Evolutionary conservation across 2,113 vertebrate species (phyloP).

Genomic region (Lophius piscatorius): DNA sequence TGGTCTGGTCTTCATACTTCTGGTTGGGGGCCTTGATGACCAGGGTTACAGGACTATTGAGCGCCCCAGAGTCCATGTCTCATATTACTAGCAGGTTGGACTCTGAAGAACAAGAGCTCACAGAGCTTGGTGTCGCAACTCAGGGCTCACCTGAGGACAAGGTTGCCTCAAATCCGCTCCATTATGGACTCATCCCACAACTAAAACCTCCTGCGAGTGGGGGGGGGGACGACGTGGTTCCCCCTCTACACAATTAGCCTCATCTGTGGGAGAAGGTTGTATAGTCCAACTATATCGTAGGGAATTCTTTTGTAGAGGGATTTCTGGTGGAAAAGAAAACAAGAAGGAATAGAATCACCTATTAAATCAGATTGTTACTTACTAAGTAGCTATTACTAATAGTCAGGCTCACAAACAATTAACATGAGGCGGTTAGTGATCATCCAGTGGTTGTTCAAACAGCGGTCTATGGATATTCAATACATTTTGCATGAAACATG

Average conservation of each 20-base stretch:
- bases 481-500: too few relatives aligned
- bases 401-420: too few relatives aligned
- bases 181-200: constrained; percentile 33
- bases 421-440: too few relatives aligned
- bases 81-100: constrained; percentile 58
- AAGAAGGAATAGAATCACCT: not conserved
- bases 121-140: constrained; percentile 17
- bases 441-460: too few relatives aligned
- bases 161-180: constrained; percentile 40
- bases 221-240: not conserved
- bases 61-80: constrained; percentile 84
- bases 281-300: not conserved
- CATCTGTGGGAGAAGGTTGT: constrained; percentile 11
- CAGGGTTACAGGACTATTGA: constrained; percentile 88
- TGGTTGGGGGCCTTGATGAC: constrained; percentile 96
- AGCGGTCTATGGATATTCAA: too few relatives aligned
- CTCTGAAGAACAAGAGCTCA: constrained; percentile 44
- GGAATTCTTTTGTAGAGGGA: constrained; percentile 2
- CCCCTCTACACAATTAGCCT: constrained; percentile 36
- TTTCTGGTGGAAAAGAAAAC: constrained; percentile 20
- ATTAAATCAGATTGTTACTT: not conserved
- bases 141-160: constrained; percentile 46
- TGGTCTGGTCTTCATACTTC: constrained; percentile 94
- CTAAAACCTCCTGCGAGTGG: constrained; percentile 9
- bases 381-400: not conserved